Conservation (phyloP, 2,113 vertebrate genomes). For the Ranitomeya imitator region DNA sequence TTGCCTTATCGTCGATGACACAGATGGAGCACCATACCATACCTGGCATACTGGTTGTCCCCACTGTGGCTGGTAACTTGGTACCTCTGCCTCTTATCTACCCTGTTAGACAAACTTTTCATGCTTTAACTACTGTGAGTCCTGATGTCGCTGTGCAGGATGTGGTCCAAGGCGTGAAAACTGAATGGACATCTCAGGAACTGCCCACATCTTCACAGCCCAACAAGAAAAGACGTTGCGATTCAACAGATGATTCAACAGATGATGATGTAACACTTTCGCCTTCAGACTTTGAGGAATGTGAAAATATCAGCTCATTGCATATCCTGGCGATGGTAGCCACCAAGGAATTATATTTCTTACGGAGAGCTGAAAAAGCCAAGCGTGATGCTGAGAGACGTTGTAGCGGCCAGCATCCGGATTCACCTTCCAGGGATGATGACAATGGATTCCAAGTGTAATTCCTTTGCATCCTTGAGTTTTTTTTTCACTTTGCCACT, state of each 20-base stretch:
- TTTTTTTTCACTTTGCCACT: neutral
- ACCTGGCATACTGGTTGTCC: conserved; percentile 67
- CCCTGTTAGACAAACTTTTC: conserved; percentile 68
- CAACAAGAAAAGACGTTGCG: conserved; percentile 60
- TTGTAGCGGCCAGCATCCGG: neutral
- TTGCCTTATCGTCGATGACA: conserved; percentile 67
- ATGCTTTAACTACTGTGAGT: conserved; percentile 64
- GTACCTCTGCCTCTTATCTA: conserved; percentile 62
- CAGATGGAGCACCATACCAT: conserved; percentile 36
- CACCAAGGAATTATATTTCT: neutral
- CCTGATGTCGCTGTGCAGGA: conserved; percentile 60
- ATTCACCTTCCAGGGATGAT: neutral
- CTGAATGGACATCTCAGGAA: conserved; percentile 56
- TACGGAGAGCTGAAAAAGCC: conserved; percentile 5
- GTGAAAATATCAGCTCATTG: neutral
- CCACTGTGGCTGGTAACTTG: conserved; percentile 56
- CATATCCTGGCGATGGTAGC: conserved; percentile 37
- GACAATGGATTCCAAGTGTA: neutral
- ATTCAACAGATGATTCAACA: conserved; percentile 65
- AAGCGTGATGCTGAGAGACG: neutral
- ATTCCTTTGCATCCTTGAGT: neutral
- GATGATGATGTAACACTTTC: conserved; percentile 67
- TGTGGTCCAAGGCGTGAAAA: conserved; percentile 58
- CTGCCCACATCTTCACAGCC: conserved; percentile 50
- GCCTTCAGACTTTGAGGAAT: conserved; percentile 80